Evolutionary conservation across 2,888 invertebrate genomes (phyloP), one percentile per base, ranked within the genome.

Genomic region (Drosophila parthenogenetica): DNA sequence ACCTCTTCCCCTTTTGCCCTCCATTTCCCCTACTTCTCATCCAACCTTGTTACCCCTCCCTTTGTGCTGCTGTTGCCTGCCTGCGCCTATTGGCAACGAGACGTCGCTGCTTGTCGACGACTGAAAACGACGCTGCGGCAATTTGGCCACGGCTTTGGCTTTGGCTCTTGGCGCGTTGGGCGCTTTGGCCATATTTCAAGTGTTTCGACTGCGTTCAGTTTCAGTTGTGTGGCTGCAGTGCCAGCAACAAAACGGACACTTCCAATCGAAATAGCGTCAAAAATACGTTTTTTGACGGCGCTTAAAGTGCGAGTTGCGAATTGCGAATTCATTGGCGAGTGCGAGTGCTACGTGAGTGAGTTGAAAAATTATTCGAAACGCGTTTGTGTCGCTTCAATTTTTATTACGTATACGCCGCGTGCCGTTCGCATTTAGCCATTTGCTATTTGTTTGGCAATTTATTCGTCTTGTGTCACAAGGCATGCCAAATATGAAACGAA

Each of bases 401-500:
- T 49, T 82, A 83, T 88, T 83, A 88, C 88, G 88, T 83, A 83
- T 83, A 82, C 82, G 83, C 75, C 77, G 79, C 71, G 66, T 77
- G 78, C 63, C 69, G 55, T 67, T 69, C 61, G 67, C 69, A 43
- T 64, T 68, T 57, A 46, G 42, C 50, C 46, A 51, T 63, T 68
- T 50, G 55, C 58, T 61, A 64, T 77, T 81, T 73, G 67, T 66
- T 68, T 81, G 73, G 71, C 69, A 76, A 81, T 72, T 82, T 74
- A 70, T 67, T 61, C 49, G 71, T 72, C 58, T 76, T 85, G 73
- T 77, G 80, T 71, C 80, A 76, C 77, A 80, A 68, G 86, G 80
- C 78, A 72, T 25, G 69, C 66, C 64, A 87, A 80, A 83, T 87
- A 77, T 80, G 81, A 57, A 71, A 68, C 60, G 55, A 71, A 68